Conservation (phyloP, 2,888 invertebrate genomes). For the Cynaeus angustus region DNA sequence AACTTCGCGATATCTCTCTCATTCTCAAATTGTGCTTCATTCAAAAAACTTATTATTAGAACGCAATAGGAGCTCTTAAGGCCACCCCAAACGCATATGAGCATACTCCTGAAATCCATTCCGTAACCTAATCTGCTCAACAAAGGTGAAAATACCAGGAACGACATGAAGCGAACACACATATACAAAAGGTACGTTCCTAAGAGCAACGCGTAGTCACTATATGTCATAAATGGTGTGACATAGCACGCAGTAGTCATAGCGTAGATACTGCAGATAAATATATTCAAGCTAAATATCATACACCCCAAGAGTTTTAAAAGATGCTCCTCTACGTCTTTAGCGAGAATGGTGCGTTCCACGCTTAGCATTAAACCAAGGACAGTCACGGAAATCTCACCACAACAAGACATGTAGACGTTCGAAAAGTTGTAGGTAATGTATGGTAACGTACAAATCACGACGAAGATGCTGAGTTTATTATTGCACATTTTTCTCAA, state of each 20-base stretch:
- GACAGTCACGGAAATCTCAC: constrained; percentile 72
- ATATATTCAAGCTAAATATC: not conserved
- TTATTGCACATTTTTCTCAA: constrained; percentile 9
- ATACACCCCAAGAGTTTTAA: not conserved
- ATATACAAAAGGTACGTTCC: constrained; percentile 11
- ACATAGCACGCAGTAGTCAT: not conserved
- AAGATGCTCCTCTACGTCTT: constrained; percentile 71
- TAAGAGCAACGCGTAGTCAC: not conserved
- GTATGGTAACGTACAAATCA: constrained; percentile 3
- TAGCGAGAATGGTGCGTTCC: constrained; percentile 70
- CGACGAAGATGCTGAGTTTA: not conserved
- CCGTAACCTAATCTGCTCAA: constrained; percentile 75
- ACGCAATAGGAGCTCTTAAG: constrained; percentile 74
- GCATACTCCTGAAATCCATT: constrained; percentile 75
- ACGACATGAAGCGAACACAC: constrained; percentile 53
- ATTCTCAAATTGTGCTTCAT: no score
- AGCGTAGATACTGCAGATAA: not conserved
- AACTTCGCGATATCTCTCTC: constrained; percentile 59
- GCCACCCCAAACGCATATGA: constrained; percentile 78
- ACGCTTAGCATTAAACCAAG: constrained; percentile 77
- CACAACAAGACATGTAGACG: no score
- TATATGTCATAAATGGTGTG: not conserved
- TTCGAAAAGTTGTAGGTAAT: not conserved
- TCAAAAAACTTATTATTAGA: not conserved
- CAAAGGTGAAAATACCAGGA: constrained; percentile 72